A percentile compares a stretch with the other conserved stretches of the same genome.
Conservation (phyloP, 2,113 vertebrate genomes). For the Menura novaehollandiae region DNA sequence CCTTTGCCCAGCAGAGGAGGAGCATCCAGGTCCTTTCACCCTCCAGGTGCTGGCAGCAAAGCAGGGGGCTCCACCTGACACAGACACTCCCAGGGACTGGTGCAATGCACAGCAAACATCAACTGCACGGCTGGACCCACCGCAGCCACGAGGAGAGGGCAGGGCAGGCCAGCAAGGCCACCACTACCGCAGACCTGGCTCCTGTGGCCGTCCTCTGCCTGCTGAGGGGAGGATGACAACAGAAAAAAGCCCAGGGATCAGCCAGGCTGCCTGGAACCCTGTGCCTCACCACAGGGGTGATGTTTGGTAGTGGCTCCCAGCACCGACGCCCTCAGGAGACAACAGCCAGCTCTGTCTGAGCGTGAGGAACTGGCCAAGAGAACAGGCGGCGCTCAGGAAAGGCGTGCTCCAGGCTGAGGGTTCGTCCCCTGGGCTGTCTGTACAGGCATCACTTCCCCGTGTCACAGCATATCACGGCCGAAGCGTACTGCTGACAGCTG, state of each 20-base stretch:
- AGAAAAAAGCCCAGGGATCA: background rate
- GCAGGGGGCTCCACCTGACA: background rate
- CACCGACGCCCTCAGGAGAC: background rate
- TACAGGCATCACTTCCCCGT: slow-evolving; percentile 41
- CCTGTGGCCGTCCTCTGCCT: background rate
- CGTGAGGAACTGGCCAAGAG: background rate
- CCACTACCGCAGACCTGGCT: background rate
- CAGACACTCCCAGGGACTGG: background rate
- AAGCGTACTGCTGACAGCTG: background rate
- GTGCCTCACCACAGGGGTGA: background rate
- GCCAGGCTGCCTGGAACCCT: background rate
- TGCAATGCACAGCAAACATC: background rate
- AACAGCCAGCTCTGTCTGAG: background rate
- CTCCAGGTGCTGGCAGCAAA: background rate
- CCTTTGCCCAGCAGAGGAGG: background rate
- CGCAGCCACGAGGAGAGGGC: background rate
- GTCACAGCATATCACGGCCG: background rate
- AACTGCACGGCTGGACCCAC: background rate
- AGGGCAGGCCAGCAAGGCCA: background rate
- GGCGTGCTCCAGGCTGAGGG: slow-evolving; percentile 30
- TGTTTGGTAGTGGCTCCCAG: background rate
- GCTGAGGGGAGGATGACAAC: fast-evolving
- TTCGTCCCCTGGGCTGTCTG: background rate
- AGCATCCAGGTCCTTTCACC: slow-evolving; percentile 1
- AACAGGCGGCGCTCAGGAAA: slow-evolving; percentile 3